Percentiles rank a stretch among this genome's conserved stretches.
phyloP scores from a whole-genome alignment of 2,113 vertebrate genomes.

The Kryptolebias marmoratus region DNA sequence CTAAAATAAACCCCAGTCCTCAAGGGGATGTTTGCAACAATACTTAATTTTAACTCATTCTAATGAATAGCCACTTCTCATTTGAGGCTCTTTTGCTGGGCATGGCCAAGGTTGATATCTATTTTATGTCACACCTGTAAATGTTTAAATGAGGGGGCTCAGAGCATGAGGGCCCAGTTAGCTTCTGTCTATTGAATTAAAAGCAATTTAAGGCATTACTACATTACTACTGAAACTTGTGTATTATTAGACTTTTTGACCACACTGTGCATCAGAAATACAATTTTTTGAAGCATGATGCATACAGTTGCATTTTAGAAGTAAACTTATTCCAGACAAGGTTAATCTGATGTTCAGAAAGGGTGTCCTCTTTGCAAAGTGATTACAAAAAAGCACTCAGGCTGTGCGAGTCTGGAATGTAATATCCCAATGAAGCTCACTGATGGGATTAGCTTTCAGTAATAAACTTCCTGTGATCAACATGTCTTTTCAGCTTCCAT shows the following conservation, averaged over 20 bases:
- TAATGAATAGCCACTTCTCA: background rate
- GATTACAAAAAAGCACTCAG: constrained; percentile 27
- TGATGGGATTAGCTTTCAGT: constrained; percentile 30
- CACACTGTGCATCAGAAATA: background rate
- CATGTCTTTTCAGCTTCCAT: constrained; percentile 16
- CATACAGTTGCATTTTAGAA: background rate
- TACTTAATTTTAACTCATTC: background rate
- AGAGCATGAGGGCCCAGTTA: background rate
- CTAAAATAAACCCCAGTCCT: constrained; percentile 5
- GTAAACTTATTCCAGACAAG: constrained; percentile 18
- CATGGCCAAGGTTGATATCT: background rate
- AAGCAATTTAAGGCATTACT: background rate
- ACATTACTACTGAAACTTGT: constrained; percentile 1
- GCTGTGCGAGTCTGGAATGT: background rate
- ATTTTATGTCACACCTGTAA: background rate
- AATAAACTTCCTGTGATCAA: constrained; percentile 34
- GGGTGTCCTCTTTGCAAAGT: constrained; percentile 20
- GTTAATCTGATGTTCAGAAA: constrained; percentile 27
- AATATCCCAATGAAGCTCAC: constrained; percentile 25
- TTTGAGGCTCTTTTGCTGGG: constrained; percentile 2
- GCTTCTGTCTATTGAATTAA: constrained; percentile 13
- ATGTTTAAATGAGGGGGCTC: constrained; percentile 10
- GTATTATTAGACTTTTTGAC: background rate
- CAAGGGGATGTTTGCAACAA: background rate
- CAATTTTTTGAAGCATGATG: background rate